These are phyloP conservation scores for Diploptera punctata DNA, from an alignment of 2,888 invertebrate species.

Conservation along the genomic window DNA sequence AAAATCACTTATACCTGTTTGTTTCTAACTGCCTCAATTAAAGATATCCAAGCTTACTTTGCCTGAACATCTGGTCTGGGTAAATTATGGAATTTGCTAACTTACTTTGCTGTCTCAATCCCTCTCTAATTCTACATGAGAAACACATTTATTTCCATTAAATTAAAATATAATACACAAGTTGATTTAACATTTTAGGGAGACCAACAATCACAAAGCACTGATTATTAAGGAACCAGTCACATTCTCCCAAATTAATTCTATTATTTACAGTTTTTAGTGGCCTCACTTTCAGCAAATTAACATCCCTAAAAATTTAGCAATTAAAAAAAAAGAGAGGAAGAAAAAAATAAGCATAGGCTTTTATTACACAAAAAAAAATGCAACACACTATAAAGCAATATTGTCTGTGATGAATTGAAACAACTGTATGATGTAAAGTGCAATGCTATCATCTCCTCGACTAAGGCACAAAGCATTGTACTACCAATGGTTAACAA, in stretches of 20 bases:
- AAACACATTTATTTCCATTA: not conserved
- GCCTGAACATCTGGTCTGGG: too few species aligned
- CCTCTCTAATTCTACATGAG: not conserved
- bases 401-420: not conserved
- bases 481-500: slow-evolving; percentile 28
- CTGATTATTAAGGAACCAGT: too few species aligned
- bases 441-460: slow-evolving; percentile 29
- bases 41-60: too few species aligned
- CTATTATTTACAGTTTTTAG: not conserved
- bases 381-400: not conserved
- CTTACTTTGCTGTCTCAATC: not conserved
- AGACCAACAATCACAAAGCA: too few species aligned
- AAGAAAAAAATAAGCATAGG: not conserved
- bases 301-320: not conserved
- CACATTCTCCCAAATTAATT: not conserved
- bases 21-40: too few species aligned
- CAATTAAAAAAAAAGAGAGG: not conserved
- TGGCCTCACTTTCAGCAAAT: not conserved
- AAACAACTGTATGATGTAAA: not conserved
- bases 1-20: too few species aligned
- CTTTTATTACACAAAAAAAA: not conserved
- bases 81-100: too few species aligned
- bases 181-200: too few species aligned
- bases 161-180: too few species aligned
- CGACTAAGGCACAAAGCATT: slow-evolving; percentile 40